Evolutionary conservation across 2,888 invertebrate species (phyloP), one percentile per base, ranked within the genome.

Genomic region (Eupithecia exiguata): DNA sequence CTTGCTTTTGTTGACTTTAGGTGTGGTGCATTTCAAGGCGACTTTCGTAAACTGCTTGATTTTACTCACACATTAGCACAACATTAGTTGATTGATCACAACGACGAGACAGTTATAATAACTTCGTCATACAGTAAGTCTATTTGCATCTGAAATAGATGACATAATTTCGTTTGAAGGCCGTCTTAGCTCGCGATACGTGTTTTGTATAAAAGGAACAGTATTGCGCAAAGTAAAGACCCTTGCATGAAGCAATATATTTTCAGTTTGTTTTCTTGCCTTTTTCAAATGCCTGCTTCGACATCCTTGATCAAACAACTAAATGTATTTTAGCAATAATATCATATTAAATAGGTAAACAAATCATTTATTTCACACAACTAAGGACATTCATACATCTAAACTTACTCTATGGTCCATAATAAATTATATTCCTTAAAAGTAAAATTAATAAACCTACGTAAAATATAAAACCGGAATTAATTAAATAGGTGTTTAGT

Each of bases 1-100:
- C 35, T 62, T 49, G n/a, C 49, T n/a, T 2, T 43, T 30, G 63
- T 65, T 65, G 36, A 65, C n/a, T 36, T n/a, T 25, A 76, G 73
- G 70, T 69, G 74, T 53, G 70, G 70, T 78, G 76, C 76, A 77
- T 71, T 76, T 74, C 78, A 75, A 78, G 80, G 78, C 72, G 38
- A 61, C 70, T 77, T 79, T 76, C 77, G 69, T 65, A 74, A 74
- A 72, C 63, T 49, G 68, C 66, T 75, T 72, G 74, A 65, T 68
- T 76, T 68, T 72, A 75, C 71, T 72, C 72, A 65, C 18, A 43
- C 66, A 70, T 53, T 63, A 58, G 58, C 58, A 58, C 5, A 65
- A 65, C 63, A 36, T 25, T 46, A 25, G 46, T 46, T 70, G 30
- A 70, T 70, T 46, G 43, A 70, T 70, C 43, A 36, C 62, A 25